Evolutionary conservation across 2,888 invertebrate genomes (phyloP), one percentile per base, ranked within the genome.

Genomic region (Endotricha flammealis): DNA sequence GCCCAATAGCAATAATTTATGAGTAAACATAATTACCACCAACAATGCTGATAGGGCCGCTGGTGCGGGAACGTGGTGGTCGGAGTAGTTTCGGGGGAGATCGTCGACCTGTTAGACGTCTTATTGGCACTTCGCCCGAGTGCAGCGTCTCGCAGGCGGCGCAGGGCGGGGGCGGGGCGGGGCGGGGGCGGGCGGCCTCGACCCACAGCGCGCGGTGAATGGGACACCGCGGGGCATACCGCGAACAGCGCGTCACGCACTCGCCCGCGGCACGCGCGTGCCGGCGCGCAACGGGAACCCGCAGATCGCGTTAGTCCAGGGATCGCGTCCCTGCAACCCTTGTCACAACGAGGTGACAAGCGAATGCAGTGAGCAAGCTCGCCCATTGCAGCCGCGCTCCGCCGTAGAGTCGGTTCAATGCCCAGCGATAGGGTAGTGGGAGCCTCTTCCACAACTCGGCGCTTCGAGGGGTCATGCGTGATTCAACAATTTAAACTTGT

Each of bases 141-240:
- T 23, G 22, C 23, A 10, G 32, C 11, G 6, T 9, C 9, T 12
- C 2, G 9, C 29, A 13, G 29, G 17, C 29, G 29, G 22, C 24
- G 28, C 33, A 16, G 23, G 24, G 17, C 33, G 17, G 25, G 25
- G 22, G 16, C 25, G 25, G n/a, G 12, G 25, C 20, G 17, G 16
- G 12, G 25, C 9, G 7, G n/a, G 7, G 11, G 10, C 24, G 5
- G 6, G 9, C 13, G 35, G 35, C 35, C 35, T 36, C 35, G 35
- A 36, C 35, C 35, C 17, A 36, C 35, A 36, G 28, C 29, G 16
- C 11, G 11, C 29, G 11, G 35, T 36, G 35, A 36, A 36, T 36
- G 35, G 16, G 16, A 23, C 4, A 1, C 29, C 10, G 10, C n/a
- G 5, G 16, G 17, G 10, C 14, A 27, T 9, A 2, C 5, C 24